phyloP scores from a whole-genome alignment of 2,113 vertebrate species.

The Indri indri region DNA sequence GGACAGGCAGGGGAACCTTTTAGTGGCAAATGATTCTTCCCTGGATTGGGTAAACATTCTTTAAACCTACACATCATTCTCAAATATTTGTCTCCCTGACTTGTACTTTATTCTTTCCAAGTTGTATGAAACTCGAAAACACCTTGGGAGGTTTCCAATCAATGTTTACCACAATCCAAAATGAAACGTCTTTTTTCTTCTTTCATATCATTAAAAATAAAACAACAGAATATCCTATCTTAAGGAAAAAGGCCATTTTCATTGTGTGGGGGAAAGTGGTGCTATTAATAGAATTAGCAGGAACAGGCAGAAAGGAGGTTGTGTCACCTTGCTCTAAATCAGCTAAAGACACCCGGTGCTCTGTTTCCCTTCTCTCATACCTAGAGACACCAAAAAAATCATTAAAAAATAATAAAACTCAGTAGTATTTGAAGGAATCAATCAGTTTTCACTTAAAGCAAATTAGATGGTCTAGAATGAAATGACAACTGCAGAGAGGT shows the following conservation, averaged over 20 bases:
- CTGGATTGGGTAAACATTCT: slow-evolving; percentile 70
- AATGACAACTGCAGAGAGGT: not conserved
- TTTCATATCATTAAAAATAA: slow-evolving; percentile 20
- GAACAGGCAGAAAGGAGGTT: not conserved
- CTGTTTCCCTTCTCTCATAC: not conserved
- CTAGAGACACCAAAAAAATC: not conserved
- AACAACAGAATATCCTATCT: not conserved
- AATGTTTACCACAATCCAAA: not conserved
- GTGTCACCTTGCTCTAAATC: not conserved
- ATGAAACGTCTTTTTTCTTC: slow-evolving; percentile 13
- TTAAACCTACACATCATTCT: slow-evolving; percentile 42
- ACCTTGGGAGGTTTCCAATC: slow-evolving; percentile 52
- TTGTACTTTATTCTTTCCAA: slow-evolving; percentile 45
- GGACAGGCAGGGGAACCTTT: slow-evolving; percentile 20
- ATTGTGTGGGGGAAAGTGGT: not conserved
- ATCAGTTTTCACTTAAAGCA: not conserved
- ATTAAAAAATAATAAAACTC: not conserved
- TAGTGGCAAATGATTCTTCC: slow-evolving; percentile 54
- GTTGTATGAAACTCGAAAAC: slow-evolving; percentile 35
- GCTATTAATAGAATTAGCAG: not conserved
- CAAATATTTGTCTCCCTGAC: slow-evolving; percentile 66
- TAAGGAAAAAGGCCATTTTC: not conserved
- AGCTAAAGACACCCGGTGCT: not conserved
- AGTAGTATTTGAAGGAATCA: not conserved
- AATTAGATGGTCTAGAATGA: not conserved